phyloP scores from a whole-genome alignment of 2,113 vertebrate species.

The Lathamus discolor region DNA sequence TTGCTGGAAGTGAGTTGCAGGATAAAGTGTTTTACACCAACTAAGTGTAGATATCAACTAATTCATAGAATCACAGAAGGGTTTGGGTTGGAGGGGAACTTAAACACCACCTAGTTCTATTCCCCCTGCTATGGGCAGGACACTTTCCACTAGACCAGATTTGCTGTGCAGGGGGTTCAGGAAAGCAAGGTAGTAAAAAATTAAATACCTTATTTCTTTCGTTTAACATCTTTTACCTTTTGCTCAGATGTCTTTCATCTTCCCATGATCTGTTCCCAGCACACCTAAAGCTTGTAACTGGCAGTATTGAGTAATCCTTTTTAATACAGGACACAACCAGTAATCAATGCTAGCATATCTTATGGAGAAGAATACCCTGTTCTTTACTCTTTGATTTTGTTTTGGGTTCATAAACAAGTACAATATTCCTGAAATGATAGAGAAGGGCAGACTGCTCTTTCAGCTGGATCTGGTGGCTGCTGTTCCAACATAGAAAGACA shows the following conservation, averaged over 20 bases:
- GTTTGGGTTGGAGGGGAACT: background rate
- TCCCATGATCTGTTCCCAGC: background rate
- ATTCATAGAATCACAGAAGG: rapidly evolving
- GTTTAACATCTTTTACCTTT: background rate
- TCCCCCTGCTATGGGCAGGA: background rate
- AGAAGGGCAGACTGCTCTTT: background rate
- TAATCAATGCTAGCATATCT: background rate
- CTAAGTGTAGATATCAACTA: background rate
- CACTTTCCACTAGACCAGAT: background rate
- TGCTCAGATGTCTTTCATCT: background rate
- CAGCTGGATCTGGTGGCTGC: background rate
- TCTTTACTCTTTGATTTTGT: background rate
- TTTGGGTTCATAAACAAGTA: background rate
- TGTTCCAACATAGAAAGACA: background rate
- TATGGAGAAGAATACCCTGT: no score
- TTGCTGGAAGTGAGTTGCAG: background rate
- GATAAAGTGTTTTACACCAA: background rate
- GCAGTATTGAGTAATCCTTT: background rate
- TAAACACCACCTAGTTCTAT: background rate
- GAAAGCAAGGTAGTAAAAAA: background rate
- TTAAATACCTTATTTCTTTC: background rate
- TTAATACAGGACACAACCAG: background rate
- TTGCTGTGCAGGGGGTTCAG: background rate
- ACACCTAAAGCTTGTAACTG: background rate
- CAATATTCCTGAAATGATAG: background rate